Evolutionary conservation across 1,140 invertebrate genomes (phyloP), one percentile per base, ranked within the genome.

Genomic region (Cydia strobilella): DNA sequence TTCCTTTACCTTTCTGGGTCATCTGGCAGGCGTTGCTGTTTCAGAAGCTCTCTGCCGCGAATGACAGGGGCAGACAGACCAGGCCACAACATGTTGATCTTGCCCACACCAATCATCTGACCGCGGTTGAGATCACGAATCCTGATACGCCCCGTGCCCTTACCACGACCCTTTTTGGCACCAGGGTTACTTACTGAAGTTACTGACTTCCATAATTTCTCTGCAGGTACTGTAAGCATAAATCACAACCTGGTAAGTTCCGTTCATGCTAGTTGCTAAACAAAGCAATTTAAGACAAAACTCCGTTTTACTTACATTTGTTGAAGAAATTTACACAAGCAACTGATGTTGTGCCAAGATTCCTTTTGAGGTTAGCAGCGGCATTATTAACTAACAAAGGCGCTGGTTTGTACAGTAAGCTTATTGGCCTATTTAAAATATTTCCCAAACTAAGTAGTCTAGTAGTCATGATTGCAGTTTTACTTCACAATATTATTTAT

Each of bases 161-260:
- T 98, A n/a, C 95, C 98, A 94, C 99, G 95, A 75, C 99, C 99
- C 93, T 98, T 95, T 88, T 98, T 98, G 82, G 94, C 96, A 77
- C 99, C 99, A 80, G 98, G 97, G 95, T 98, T 99, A 95, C 98
- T 99, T 1, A 99, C 98, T 83, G 96, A 96, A 3, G 96, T 97
- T 1, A 99, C 96, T 54, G 98, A 97, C 89, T 98, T 98, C 99
- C 99, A 99, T 82, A 99, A 91, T 66, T 96, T 93, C 20, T 97
- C 95, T 20, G 96, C 97, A 74, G 96, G 94, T 66, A 96, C 97
- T 98, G 80, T 62, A 93, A 74, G 42, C 54, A 20, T 15, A 59
- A 59, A 51, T 18, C 12, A 59, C 7, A 59, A 23, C 18, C 15
- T 59, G n/a, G n/a, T n/a, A n/a, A n/a, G n/a, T n/a, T n/a, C n/a